phyloP scores from a whole-genome alignment of 1,140 invertebrate genomes.

The Diorhabda elongata region DNA sequence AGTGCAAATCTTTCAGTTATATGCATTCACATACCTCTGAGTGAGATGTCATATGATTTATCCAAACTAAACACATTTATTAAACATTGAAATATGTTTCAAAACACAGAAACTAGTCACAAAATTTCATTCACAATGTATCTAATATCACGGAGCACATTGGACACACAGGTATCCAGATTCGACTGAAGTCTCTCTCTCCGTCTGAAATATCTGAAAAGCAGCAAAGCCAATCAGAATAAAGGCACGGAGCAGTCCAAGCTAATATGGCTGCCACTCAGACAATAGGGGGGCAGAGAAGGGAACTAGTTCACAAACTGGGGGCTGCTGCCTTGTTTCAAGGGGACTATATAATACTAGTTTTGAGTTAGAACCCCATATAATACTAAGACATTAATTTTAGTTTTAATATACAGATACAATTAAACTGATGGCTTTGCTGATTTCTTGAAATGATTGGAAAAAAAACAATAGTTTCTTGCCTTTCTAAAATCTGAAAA shows the following conservation, averaged over 20 bases:
- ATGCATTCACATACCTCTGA: slow-evolving; percentile 18
- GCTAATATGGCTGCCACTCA: slow-evolving; percentile 49
- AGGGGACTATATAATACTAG: slow-evolving; percentile 25
- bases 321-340: slow-evolving; percentile 35
- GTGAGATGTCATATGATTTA: slow-evolving; percentile 10
- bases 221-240: slow-evolving; percentile 48
- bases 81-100: slow-evolving; percentile 13
- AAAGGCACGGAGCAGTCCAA: slow-evolving; percentile 45
- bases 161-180: slow-evolving; percentile 23
- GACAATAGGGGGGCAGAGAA: slow-evolving; percentile 46
- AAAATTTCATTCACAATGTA: slow-evolving; percentile 30
- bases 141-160: slow-evolving; percentile 32
- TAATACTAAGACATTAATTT: slow-evolving; percentile 29
- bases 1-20: slow-evolving; percentile 7
- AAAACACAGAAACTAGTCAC: slow-evolving; percentile 25
- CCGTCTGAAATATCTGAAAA: slow-evolving; percentile 43
- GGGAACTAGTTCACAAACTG: slow-evolving; percentile 36
- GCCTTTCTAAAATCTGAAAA: not conserved
- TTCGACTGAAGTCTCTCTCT: slow-evolving; percentile 34
- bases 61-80: slow-evolving; percentile 15
- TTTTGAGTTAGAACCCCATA: slow-evolving; percentile 31
- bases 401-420: not conserved
- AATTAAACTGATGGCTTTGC: not conserved
- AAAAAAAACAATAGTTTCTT: slow-evolving; percentile 1
- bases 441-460: not conserved